Evolutionary conservation across 1,140 invertebrate species (phyloP), one percentile per base, ranked within the genome.

Genomic region (Drosophila nannoptera): DNA sequence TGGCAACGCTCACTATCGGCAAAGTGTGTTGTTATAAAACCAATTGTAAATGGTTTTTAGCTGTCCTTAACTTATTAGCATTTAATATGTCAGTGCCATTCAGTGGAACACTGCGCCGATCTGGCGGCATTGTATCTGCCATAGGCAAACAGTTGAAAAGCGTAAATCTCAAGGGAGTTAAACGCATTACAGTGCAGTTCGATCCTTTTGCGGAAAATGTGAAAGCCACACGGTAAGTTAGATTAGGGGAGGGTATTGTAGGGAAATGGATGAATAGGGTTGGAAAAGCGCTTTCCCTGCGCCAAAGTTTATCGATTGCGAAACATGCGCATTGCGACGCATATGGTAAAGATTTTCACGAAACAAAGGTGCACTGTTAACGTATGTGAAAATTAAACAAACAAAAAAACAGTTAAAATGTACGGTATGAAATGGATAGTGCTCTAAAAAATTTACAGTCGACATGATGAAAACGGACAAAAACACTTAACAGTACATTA

Each of bases 171-270:
- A 94, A 94, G 89, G 95, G 95, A n/a, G 93, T 95, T 0, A 94
- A 94, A 77, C 92, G 92, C 88, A 92, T 97, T 61, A 91, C 92
- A 11, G 92, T 96, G 46, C 92, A 93, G 81, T 97, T 97, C 77
- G 96, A 97, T 91, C 96, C 96, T 5, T 97, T 97, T 90, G 90
- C 93, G 70, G 90, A 93, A 69, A 93, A 94, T 87, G 92, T 93
- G 43, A 90, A 88, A 48, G 90, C 93, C 69, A 93, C 92, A 75
- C 94, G 95, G 95, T 96, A 92, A 91, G 91, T 65, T 33, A 16
- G 50, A 9, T 22, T 22, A 49, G 7, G 1, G 7, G 49, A 42
- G 12, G 33, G 49, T 29, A 4, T 9, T 4, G 9, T 8, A 16
- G 5, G n/a, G 14, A 32, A 12, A 8, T 31, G 40, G 42, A 36